A percentile compares a stretch with the other conserved stretches of the same genome.
Evolutionary conservation across 2,797 vertebrate species (phyloP).

Genomic region (Neosalanx taihuensis): DNA sequence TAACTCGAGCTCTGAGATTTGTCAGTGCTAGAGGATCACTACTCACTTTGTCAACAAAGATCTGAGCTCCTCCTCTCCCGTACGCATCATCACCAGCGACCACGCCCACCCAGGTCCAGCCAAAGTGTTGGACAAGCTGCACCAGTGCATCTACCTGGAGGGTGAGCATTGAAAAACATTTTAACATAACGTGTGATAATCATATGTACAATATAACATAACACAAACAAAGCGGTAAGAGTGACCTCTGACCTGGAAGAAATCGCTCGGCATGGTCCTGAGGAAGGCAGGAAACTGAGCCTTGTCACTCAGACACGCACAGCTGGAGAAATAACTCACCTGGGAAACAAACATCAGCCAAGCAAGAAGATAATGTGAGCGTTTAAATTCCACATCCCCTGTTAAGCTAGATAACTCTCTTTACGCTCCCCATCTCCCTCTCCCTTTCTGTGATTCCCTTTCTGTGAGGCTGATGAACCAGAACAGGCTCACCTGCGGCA

Average conservation of each 20-base stretch:
- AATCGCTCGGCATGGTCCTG: constrained; percentile 80
- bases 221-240: not conserved
- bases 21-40: not conserved
- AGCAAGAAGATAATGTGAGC: not conserved
- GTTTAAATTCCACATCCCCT: no score
- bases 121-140: constrained; percentile 76
- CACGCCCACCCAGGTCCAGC: constrained; percentile 79
- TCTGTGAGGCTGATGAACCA: no score
- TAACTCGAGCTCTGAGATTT: not conserved
- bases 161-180: not conserved
- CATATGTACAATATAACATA: no score
- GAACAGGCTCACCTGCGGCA: constrained; percentile 68
- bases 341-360: constrained; percentile 22
- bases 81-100: constrained; percentile 78
- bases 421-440: no score
- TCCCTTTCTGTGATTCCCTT: no score
- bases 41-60: constrained; percentile 68
- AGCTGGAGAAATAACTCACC: constrained; percentile 83
- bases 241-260: constrained; percentile 67
- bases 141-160: constrained; percentile 69
- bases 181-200: no score
- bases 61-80: constrained; percentile 72
- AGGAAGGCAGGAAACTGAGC: constrained; percentile 75
- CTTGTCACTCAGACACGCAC: constrained; percentile 80
- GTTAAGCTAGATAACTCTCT: not conserved